Base-by-base conservation (phyloP, 1,140 invertebrate genomes). In the Metaphire vulgaris region DNA sequence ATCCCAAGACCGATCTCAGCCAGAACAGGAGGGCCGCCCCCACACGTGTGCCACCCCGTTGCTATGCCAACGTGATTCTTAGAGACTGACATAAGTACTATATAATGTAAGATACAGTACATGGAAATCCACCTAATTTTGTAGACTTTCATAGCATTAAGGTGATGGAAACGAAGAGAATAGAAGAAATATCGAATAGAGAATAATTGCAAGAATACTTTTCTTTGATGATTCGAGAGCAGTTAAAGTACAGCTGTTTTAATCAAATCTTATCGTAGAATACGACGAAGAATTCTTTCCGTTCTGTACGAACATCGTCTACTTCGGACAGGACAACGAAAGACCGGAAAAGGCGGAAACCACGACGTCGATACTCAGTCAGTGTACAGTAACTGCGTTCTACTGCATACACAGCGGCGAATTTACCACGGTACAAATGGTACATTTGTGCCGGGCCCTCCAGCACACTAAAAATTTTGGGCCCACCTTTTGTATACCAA, bases 311-410 rank as follows among this genome's bases (percentile, higher is more conserved):
- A 73, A 73, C 41, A 73, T 73, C 33, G 72, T 56, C 15, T 73
- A 73, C 72, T 73, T 73, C 33, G 72, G 72, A 2, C 72, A 73
- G n/a, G 72, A 73, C 41, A 73, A 29, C 14, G 72, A 73, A 26
- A 33, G 72, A 33, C 32, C 72, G n/a, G 72, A 73, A 41, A 73
- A 31, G 14, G 41, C 72, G n/a, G 31, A 73, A 28, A 34, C 72
- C n/a, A 73, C 34, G 26, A 73, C 41, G 21, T 56, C 41, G 6
- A 56, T 56, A 56, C 41, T 56, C 6, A 6, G 41, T 56, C 6
- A 56, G 41, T 65, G 14, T 65, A 65, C 56, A 65, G 26, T 26
- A 65, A 65, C 14, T 15, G 56, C 26, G 14, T 65, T 65, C 14
- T 26, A 65, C 14, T 65, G 56, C 26, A 65, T 65, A 26, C 56